These are phyloP conservation scores for Phenacoccus solenopsis DNA, from an alignment of 1,140 invertebrate genomes.

Conservation along the genomic window DNA sequence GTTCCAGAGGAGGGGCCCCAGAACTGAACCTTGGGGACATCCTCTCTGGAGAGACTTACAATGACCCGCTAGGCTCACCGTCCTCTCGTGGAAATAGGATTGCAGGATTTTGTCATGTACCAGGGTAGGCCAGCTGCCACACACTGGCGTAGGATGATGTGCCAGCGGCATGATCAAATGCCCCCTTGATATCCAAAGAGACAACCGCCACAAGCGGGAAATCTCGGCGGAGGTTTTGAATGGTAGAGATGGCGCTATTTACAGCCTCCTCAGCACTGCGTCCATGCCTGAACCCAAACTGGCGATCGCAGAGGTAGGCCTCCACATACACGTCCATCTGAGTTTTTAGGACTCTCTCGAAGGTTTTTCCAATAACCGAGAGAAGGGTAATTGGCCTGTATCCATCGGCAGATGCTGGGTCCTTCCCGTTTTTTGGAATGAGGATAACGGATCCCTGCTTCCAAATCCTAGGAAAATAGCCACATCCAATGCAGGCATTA, in stretches of 20 bases:
- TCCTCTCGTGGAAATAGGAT: background rate
- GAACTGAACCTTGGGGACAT: too few relatives aligned
- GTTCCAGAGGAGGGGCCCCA: too few relatives aligned
- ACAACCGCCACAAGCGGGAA: background rate
- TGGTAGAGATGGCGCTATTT: background rate
- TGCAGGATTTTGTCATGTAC: background rate
- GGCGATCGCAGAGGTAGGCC: background rate
- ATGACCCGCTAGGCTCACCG: background rate
- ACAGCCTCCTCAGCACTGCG: background rate
- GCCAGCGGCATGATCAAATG: constrained; percentile 10
- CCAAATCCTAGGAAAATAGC: background rate
- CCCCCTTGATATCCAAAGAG: constrained; percentile 12
- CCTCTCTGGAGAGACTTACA: too few relatives aligned
- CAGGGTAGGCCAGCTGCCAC: background rate
- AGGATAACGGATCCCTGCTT: background rate
- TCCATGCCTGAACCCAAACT: background rate
- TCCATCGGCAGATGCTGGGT: background rate
- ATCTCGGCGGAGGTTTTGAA: background rate
- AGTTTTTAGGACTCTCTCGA: background rate
- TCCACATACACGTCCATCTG: background rate
- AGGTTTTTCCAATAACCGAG: background rate
- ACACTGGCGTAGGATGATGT: background rate
- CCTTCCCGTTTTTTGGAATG: background rate
- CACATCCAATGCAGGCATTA: background rate
- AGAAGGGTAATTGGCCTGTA: constrained; percentile 9